Evolutionary conservation across 2,797 vertebrate species (phyloP).

Genomic region (Yasuhikotakia modesta): DNA sequence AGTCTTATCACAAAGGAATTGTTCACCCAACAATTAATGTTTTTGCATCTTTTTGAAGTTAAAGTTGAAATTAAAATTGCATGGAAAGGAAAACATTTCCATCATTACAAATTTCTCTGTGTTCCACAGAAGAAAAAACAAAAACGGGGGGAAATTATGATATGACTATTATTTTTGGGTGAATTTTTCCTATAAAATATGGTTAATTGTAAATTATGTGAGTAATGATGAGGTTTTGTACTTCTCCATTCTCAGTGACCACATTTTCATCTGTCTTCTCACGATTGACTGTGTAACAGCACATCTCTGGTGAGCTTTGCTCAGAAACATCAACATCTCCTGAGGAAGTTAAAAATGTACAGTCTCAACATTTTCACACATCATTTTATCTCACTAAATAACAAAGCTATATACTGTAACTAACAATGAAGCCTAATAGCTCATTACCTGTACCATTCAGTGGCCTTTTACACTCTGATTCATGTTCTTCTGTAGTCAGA

Average conservation of each 20-base stretch:
- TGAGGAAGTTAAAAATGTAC: slow-evolving; percentile 6
- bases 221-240: background rate
- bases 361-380: background rate
- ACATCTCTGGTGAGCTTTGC: slow-evolving; percentile 52
- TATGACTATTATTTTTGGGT: background rate
- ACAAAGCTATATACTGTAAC: background rate
- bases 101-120: too few species aligned
- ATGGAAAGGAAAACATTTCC: too few species aligned
- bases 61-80: too few species aligned
- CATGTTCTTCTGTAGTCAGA: slow-evolving; percentile 40
- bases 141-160: background rate
- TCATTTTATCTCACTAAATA: background rate
- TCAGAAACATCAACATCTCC: slow-evolving; percentile 42
- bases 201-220: background rate
- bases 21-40: background rate
- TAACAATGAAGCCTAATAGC: background rate
- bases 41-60: too few species aligned
- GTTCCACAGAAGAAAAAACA: too few species aligned
- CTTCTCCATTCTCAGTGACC: slow-evolving; percentile 54
- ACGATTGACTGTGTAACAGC: slow-evolving; percentile 49
- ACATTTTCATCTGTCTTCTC: slow-evolving; percentile 43
- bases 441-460: slow-evolving; percentile 51
- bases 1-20: too few species aligned
- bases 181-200: background rate
- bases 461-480: slow-evolving; percentile 39